Evolutionary conservation across 2,113 vertebrate genomes (phyloP).

Genomic region (Athene cunicularia): DNA sequence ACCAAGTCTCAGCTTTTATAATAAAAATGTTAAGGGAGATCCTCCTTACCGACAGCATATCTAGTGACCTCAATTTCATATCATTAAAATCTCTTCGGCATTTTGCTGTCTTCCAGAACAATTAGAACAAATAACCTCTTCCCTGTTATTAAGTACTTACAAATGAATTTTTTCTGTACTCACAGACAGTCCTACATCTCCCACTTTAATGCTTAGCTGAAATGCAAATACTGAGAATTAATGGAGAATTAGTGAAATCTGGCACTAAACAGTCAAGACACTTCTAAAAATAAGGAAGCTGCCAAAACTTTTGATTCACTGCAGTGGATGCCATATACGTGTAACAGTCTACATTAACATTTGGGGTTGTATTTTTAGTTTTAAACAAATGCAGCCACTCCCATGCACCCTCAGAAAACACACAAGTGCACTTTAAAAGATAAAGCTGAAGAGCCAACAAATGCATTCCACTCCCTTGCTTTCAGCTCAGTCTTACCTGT

Average conservation of each 20-base stretch:
- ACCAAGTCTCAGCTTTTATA: neutral
- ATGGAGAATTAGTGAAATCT: neutral
- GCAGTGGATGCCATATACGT: neutral
- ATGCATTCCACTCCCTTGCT: accelerated
- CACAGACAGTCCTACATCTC: neutral
- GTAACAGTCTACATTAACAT: neutral
- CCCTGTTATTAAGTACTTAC: neutral
- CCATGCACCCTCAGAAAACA: neutral
- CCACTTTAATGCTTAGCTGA: neutral
- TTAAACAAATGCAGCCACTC: neutral
- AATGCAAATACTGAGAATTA: neutral
- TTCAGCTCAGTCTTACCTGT: slow-evolving; percentile 78
- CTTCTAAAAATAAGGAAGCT: neutral
- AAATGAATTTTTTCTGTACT: neutral
- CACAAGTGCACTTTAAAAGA: neutral
- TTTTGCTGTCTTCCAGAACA: neutral
- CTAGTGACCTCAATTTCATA: neutral
- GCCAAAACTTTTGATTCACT: neutral
- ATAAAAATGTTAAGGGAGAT: neutral
- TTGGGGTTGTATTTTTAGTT: neutral
- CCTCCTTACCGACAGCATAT: neutral
- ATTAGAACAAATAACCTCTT: neutral
- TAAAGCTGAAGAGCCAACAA: accelerated
- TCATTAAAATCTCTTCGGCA: neutral
- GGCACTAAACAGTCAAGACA: neutral